Percentiles rank a stretch among this genome's conserved stretches.
phyloP scores from a whole-genome alignment of 2,797 vertebrate genomes.

The Acrocephalus scirpaceus region DNA sequence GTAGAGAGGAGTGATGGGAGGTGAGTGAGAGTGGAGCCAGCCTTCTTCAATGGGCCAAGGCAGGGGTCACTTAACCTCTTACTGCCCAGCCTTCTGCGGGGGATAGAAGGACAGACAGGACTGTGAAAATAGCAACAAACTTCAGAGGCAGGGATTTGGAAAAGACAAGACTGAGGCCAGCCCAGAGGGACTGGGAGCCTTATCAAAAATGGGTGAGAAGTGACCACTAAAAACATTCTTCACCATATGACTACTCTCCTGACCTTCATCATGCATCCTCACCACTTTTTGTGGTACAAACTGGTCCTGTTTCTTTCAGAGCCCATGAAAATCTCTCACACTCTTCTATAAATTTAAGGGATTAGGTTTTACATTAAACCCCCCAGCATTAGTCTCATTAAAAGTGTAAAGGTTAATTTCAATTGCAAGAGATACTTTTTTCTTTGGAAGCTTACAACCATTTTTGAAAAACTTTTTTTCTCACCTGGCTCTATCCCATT shows the following conservation, averaged over 20 bases:
- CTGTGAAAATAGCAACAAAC: not conserved
- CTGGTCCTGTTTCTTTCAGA: not conserved
- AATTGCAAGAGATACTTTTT: not conserved
- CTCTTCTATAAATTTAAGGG: not conserved
- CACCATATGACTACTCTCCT: not conserved
- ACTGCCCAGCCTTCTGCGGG: not conserved
- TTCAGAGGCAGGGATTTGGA: not conserved
- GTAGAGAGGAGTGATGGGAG: not conserved
- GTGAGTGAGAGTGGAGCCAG: not conserved
- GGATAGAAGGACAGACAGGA: not conserved
- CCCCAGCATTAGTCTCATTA: not conserved
- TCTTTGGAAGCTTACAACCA: not conserved
- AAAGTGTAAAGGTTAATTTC: not conserved
- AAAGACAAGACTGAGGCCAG: not conserved
- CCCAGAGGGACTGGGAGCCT: not conserved
- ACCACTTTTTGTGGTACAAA: not conserved
- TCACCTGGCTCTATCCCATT: not conserved
- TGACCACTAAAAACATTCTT: not conserved
- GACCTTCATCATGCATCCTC: not conserved
- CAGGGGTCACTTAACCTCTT: not conserved
- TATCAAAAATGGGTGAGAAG: not conserved
- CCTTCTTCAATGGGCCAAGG: rapidly evolving
- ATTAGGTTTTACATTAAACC: not conserved
- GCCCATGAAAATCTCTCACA: not conserved
- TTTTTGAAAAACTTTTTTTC: not conserved